Conservation (phyloP, 2,797 vertebrate species). For the Vespertilio murinus region DNA sequence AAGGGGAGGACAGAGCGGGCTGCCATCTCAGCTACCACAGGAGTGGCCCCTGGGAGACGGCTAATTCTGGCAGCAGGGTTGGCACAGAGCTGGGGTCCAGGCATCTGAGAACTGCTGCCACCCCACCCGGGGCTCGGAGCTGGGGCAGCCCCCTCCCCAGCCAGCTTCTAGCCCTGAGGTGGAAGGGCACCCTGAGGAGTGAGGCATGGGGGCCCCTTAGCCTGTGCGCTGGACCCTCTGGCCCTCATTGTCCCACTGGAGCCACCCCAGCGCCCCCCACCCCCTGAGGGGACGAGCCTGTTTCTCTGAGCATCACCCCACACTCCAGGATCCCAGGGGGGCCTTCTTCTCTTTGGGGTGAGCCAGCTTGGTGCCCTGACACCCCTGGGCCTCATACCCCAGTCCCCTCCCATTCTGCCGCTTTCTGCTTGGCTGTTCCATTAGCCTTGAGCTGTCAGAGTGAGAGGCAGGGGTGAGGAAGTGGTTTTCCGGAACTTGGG, state of each 20-base stretch:
- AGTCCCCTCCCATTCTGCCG: neutral
- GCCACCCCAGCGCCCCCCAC: neutral
- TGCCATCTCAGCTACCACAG: slow-evolving; percentile 32
- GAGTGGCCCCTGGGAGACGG: slow-evolving; percentile 63
- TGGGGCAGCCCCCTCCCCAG: neutral
- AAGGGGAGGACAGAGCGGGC: neutral
- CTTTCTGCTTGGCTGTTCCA: neutral
- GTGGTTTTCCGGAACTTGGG: neutral
- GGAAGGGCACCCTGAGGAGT: neutral
- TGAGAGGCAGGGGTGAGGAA: neutral
- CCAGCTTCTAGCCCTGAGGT: neutral
- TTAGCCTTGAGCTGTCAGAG: slow-evolving; percentile 29
- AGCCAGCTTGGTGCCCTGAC: neutral
- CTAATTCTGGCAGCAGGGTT: slow-evolving; percentile 63
- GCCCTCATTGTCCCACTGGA: neutral
- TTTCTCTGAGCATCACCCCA: neutral
- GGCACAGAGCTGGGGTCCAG: slow-evolving; percentile 41
- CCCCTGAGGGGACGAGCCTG: neutral
- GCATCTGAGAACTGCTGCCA: neutral
- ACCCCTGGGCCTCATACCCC: neutral
- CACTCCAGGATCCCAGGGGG: neutral
- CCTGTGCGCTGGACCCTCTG: neutral
- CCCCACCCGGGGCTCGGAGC: neutral
- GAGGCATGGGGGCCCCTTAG: neutral
- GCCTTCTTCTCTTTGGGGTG: neutral